A percentile compares a stretch with the other conserved stretches of the same genome.
Conservation (phyloP, 2,888 invertebrate species). For the Selenia dentaria region DNA sequence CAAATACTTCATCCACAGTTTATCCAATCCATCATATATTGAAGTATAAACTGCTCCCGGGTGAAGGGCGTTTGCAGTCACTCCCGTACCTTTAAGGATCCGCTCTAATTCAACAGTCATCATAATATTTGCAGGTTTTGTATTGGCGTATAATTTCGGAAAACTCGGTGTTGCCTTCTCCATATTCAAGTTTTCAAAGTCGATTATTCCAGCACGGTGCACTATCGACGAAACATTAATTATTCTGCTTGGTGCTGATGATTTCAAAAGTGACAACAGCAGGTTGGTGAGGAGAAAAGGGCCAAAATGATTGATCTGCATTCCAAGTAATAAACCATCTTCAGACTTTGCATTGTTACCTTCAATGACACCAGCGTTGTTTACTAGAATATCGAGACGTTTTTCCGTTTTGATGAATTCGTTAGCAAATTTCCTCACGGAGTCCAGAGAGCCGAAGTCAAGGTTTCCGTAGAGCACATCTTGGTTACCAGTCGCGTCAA, state of each 20-base stretch:
- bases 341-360: conserved; percentile 72
- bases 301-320: conserved; percentile 86
- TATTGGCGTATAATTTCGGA: conserved; percentile 62
- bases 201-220: conserved; percentile 49
- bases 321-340: conserved; percentile 84
- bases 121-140: conserved; percentile 88
- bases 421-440: conserved; percentile 85
- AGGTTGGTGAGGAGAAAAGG: conserved; percentile 87
- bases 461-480: conserved; percentile 67
- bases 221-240: conserved; percentile 65
- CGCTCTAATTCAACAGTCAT: conserved; percentile 88
- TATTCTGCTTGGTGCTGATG: conserved; percentile 67
- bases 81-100: conserved; percentile 87
- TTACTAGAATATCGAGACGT: conserved; percentile 84
- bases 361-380: conserved; percentile 83
- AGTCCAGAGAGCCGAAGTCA: conserved; percentile 79
- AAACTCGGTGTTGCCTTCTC: conserved; percentile 41
- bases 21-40: conserved; percentile 56
- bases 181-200: conserved; percentile 52
- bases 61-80: conserved; percentile 91
- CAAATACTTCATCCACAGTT: conserved; percentile 48
- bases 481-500: conserved; percentile 48
- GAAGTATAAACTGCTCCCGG: conserved; percentile 88
- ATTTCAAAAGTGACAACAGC: conserved; percentile 72
- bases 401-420: conserved; percentile 78